Percentiles rank a stretch among this genome's conserved stretches.
These are phyloP conservation scores for Rhingia rostrata DNA, from an alignment of 2,888 invertebrate species.

Conservation along the genomic window DNA sequence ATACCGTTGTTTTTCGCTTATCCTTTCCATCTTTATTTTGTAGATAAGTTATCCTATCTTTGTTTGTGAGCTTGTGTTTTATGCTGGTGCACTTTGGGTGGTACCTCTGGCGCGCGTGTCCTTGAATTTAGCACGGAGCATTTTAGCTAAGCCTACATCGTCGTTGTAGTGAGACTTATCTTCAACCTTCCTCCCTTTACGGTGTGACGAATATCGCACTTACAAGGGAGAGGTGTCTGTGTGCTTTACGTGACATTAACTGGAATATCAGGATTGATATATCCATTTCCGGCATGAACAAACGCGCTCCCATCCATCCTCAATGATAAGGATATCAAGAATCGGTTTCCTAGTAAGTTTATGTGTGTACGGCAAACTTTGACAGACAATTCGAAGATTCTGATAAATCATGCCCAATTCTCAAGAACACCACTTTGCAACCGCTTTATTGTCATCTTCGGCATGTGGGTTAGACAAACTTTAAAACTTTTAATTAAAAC, in stretches of 20 bases:
- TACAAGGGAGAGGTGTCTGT: constrained; percentile 5
- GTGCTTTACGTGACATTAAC: constrained; percentile 34
- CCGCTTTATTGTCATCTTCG: constrained; percentile 32
- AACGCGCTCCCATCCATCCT: constrained; percentile 9
- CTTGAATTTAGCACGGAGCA: constrained; percentile 35
- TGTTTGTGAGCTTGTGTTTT: background rate
- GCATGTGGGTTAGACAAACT: constrained; percentile 38
- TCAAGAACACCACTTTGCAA: constrained; percentile 2
- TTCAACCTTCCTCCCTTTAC: background rate
- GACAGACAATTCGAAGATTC: constrained; percentile 22
- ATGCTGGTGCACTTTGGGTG: constrained; percentile 26
- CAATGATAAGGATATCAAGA: constrained; percentile 8
- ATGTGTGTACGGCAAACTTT: constrained; percentile 36
- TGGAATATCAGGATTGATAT: constrained; percentile 54
- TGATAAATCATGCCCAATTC: constrained; percentile 13
- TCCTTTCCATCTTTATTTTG: background rate
- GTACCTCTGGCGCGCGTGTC: constrained; percentile 20
- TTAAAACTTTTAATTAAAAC: constrained; percentile 70
- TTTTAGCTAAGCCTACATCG: constrained; percentile 25
- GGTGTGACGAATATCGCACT: background rate
- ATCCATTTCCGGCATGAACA: constrained; percentile 36
- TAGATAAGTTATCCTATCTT: background rate
- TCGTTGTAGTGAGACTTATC: background rate
- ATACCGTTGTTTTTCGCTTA: constrained; percentile 4
- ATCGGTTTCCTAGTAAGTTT: constrained; percentile 4